Conservation (phyloP, 2,113 vertebrate genomes). For the Labeo rohita region DNA sequence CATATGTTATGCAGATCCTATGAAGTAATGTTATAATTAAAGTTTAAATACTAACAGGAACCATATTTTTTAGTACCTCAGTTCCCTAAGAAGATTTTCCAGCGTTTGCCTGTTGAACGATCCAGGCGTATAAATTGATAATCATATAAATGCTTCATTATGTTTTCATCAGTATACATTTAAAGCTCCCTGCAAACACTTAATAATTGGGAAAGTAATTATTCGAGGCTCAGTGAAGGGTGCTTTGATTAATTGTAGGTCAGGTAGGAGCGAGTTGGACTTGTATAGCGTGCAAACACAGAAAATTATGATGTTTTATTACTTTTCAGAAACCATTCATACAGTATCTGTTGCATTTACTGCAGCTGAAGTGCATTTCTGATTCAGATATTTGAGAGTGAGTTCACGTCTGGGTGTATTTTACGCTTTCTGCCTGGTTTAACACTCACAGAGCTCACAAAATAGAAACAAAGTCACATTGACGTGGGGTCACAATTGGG, state of each 20-base stretch:
- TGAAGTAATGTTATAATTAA: background rate
- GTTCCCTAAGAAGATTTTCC: background rate
- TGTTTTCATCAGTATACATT: slow-evolving; percentile 42
- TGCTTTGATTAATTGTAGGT: slow-evolving; percentile 49
- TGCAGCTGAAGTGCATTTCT: slow-evolving; percentile 9
- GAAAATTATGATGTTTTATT: background rate
- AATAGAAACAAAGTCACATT: background rate
- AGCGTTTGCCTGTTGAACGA: background rate
- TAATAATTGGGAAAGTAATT: slow-evolving; percentile 41
- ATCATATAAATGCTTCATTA: slow-evolving; percentile 34
- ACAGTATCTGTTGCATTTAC: background rate
- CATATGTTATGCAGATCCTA: background rate
- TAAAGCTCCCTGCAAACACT: slow-evolving; percentile 24
- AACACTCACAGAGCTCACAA: background rate
- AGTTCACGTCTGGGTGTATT: background rate
- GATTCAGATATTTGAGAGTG: background rate
- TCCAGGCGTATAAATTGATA: background rate
- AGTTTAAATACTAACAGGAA: background rate
- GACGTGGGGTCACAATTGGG: background rate
- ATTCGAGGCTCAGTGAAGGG: background rate
- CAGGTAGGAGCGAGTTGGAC: slow-evolving; percentile 25
- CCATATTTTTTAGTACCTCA: background rate
- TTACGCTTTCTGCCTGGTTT: background rate
- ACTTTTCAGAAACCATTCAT: background rate
- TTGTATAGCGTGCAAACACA: background rate